phyloP scores from a whole-genome alignment of 1,140 invertebrate species.

The Aleiodes sp. region DNA sequence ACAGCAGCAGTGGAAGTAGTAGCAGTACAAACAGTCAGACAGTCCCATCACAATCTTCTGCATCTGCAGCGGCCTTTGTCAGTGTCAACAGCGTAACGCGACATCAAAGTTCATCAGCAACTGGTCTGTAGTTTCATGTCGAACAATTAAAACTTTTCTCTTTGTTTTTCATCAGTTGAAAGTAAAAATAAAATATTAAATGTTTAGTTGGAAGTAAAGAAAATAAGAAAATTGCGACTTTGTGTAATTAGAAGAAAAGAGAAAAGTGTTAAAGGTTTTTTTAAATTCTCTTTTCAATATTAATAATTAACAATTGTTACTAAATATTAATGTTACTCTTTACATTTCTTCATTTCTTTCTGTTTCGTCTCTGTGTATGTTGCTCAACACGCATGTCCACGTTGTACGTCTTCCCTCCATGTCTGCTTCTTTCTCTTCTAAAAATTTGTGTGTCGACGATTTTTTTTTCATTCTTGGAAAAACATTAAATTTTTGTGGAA shows the following conservation, averaged over 20 bases:
- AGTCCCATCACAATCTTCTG: slow-evolving; percentile 51
- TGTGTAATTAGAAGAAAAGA: no score
- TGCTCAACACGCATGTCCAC: slow-evolving; percentile 34
- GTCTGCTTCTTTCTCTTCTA: slow-evolving; percentile 12
- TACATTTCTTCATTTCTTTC: slow-evolving; percentile 24
- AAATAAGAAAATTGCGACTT: not conserved
- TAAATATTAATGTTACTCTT: not conserved
- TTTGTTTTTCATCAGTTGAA: no score
- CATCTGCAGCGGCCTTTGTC: slow-evolving; percentile 45
- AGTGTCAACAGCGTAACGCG: slow-evolving; percentile 48
- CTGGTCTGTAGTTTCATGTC: slow-evolving; percentile 56
- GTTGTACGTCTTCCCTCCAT: slow-evolving; percentile 29
- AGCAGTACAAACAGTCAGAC: slow-evolving; percentile 61
- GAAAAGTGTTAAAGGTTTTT: no score
- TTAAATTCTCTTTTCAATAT: slow-evolving; percentile 20
- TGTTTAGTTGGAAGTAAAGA: not conserved
- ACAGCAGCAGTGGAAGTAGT: slow-evolving; percentile 52
- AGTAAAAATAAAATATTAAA: no score
- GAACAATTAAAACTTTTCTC: slow-evolving; percentile 16
- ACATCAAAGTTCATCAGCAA: slow-evolving; percentile 56
- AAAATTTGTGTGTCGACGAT: not conserved
- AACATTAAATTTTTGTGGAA: not conserved
- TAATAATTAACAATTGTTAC: not conserved
- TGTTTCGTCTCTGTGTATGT: slow-evolving; percentile 28
- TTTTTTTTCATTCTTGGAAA: not conserved